Conservation (phyloP, 1,140 invertebrate genomes). For the honey bee (Apis mellifera) region DNA sequence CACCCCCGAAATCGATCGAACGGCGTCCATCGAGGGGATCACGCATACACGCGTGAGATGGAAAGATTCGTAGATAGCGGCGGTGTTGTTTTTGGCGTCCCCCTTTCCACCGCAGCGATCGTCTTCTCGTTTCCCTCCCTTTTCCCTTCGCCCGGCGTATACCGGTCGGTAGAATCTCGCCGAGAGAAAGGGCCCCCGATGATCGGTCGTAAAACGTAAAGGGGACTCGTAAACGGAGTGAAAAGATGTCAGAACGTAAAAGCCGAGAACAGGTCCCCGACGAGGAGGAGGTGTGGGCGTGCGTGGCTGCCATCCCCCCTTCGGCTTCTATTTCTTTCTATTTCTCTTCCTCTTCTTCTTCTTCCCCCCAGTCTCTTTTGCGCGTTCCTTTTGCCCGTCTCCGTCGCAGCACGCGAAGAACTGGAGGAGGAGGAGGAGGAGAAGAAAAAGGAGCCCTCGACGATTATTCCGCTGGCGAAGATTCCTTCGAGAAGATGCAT, state of each 20-base stretch:
- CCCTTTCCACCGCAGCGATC: constrained; percentile 35
- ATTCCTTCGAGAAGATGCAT: no score
- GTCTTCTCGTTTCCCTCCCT: constrained; percentile 41
- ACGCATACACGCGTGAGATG: no score
- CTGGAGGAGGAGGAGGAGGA: no score
- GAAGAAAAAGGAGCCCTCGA: background rate
- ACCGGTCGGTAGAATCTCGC: constrained; percentile 52
- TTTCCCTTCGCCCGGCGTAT: constrained; percentile 2
- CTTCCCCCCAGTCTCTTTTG: background rate
- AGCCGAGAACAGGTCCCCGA: constrained; percentile 70
- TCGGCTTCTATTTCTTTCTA: constrained; percentile 7
- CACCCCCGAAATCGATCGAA: no score
- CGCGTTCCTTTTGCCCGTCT: background rate
- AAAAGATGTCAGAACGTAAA: constrained; percentile 71
- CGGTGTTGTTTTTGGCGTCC: no score
- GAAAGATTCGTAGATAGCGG: no score
- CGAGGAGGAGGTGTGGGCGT: constrained; percentile 70
- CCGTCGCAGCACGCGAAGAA: no score
- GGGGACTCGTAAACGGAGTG: constrained; percentile 71
- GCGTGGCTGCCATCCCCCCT: constrained; percentile 47
- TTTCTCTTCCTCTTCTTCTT: background rate
- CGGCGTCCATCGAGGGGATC: no score
- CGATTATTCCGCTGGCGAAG: no score
- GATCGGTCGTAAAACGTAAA: constrained; percentile 76
- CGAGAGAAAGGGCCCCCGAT: constrained; percentile 72